phyloP scores from a whole-genome alignment of 1,140 invertebrate species.

The Pogonomyrmex barbatus region DNA sequence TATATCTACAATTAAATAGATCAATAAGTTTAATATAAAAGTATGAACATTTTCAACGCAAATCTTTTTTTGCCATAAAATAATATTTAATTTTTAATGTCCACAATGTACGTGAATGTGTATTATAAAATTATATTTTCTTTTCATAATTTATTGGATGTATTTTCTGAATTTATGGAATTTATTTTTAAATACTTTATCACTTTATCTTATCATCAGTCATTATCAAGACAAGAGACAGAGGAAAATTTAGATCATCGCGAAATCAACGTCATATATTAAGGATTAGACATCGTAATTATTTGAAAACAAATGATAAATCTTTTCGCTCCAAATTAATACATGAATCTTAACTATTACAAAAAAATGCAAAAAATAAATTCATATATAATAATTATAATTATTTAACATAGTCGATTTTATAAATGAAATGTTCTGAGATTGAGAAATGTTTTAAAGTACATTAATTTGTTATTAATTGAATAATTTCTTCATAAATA shows the following conservation, averaged over 20 bases:
- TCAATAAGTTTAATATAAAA: conserved; percentile 19
- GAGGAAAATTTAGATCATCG: background rate
- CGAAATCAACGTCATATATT: background rate
- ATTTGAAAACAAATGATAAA: background rate
- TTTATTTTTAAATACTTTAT: background rate
- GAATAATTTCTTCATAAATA: background rate
- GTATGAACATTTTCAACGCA: background rate
- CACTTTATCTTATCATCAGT: conserved; percentile 31
- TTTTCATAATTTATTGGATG: background rate
- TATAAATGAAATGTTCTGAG: background rate
- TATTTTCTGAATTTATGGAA: too few relatives aligned
- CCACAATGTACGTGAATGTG: background rate
- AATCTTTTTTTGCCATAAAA: background rate
- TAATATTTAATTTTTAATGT: background rate
- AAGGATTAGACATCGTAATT: background rate
- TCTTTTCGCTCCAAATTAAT: background rate
- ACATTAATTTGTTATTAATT: background rate
- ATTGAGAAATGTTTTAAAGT: background rate
- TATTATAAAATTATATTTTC: background rate
- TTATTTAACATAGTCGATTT: background rate
- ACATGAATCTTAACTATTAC: background rate
- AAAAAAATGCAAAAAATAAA: background rate
- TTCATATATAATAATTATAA: background rate
- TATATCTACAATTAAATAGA: conserved; percentile 14
- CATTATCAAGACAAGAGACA: background rate